phyloP scores from a whole-genome alignment of 2,888 invertebrate genomes.

The Axea sp. region DNA sequence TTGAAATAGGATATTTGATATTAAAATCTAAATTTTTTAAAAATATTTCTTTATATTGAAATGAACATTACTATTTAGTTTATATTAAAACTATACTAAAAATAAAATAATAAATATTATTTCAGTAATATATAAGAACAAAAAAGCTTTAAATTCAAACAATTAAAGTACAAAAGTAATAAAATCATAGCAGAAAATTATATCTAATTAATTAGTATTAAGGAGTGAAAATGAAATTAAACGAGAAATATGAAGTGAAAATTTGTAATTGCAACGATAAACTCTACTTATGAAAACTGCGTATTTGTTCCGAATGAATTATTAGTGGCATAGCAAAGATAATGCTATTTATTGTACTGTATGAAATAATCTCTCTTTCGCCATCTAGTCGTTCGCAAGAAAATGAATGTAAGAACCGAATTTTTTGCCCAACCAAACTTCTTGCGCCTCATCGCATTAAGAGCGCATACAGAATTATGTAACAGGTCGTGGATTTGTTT shows the following conservation, averaged over 20 bases:
- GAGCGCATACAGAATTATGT: slow-evolving; percentile 35
- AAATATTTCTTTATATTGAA: too few species aligned
- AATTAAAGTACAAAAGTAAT: too few species aligned
- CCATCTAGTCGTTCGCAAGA: slow-evolving; percentile 50
- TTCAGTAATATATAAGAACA: too few species aligned
- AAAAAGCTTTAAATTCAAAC: too few species aligned
- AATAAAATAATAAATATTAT: too few species aligned
- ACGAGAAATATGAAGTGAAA: slow-evolving; percentile 32
- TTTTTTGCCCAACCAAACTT: slow-evolving; percentile 58
- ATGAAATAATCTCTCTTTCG: slow-evolving; percentile 49
- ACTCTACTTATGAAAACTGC: slow-evolving; percentile 43
- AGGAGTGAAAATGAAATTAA: slow-evolving; percentile 19
- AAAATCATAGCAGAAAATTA: too few species aligned
- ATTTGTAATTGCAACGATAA: slow-evolving; percentile 35
- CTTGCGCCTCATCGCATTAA: slow-evolving; percentile 59
- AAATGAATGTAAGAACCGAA: slow-evolving; percentile 57
- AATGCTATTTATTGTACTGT: slow-evolving; percentile 51
- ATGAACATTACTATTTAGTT: too few species aligned
- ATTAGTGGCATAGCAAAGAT: slow-evolving; percentile 40
- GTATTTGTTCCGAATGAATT: slow-evolving; percentile 45
- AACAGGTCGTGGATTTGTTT: slow-evolving; percentile 55
- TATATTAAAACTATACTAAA: too few species aligned
- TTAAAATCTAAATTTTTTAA: too few species aligned
- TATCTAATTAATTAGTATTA: too few species aligned
- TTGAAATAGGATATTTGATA: too few species aligned